These are phyloP conservation scores for Ceratina australensis DNA, from an alignment of 1,140 invertebrate species.

Conservation along the genomic window DNA sequence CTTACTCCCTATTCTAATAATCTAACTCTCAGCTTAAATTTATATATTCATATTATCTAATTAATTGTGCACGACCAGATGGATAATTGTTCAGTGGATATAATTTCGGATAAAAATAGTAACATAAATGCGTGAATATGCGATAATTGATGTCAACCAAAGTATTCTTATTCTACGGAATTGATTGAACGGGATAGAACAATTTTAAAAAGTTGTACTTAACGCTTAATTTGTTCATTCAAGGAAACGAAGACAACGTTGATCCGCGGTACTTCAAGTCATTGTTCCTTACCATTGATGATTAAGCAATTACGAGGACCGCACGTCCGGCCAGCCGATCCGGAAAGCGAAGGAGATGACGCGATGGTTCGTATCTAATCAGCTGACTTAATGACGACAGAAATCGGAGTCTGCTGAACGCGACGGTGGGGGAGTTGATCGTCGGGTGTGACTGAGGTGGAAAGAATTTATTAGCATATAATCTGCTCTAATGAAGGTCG, in stretches of 20 bases:
- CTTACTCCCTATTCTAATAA: too few relatives aligned
- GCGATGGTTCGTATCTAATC: conserved; percentile 44
- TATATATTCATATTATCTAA: too few relatives aligned
- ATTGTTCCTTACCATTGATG: conserved; percentile 26
- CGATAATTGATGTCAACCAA: too few relatives aligned
- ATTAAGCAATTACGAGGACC: conserved; percentile 51
- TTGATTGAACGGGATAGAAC: too few relatives aligned
- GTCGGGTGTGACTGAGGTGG: background rate
- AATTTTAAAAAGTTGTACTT: too few relatives aligned
- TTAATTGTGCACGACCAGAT: too few relatives aligned
- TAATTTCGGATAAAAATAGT: too few relatives aligned
- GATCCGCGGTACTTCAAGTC: background rate
- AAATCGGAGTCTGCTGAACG: conserved; percentile 9
- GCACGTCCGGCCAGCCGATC: conserved; percentile 21
- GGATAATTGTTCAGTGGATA: too few relatives aligned
- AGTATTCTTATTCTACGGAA: too few relatives aligned
- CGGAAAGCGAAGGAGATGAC: conserved; percentile 26
- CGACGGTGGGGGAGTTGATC: background rate
- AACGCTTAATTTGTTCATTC: background rate
- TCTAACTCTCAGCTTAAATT: too few relatives aligned
- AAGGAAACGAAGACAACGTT: background rate
- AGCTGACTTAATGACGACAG: conserved; percentile 48
- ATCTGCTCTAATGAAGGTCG: conserved; percentile 48
- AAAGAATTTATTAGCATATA: conserved; percentile 51
- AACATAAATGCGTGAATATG: too few relatives aligned